Evolutionary conservation across 2,888 invertebrate species (phyloP).

Genomic region (Andrena bucephala): DNA sequence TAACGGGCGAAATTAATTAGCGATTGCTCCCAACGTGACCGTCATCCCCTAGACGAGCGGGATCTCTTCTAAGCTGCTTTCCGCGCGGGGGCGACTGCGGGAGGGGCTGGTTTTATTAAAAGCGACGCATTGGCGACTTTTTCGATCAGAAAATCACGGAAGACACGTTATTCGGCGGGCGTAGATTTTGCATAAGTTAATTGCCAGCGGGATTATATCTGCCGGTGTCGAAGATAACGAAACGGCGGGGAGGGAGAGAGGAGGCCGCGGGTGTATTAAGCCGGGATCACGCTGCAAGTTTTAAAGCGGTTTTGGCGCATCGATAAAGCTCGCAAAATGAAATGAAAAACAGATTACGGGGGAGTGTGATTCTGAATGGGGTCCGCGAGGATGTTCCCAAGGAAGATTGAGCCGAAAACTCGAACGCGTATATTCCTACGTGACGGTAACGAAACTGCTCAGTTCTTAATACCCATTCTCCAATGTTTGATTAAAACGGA

Average conservation of each 20-base stretch:
- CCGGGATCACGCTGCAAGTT: background rate
- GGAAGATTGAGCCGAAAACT: background rate
- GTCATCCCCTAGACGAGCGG: slow-evolving; percentile 16
- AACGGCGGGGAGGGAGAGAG: slow-evolving; percentile 11
- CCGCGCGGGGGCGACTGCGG: background rate
- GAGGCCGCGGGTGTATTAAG: slow-evolving; percentile 20
- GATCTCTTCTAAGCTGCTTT: background rate
- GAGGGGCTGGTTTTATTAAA: background rate
- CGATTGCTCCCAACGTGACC: slow-evolving; percentile 16
- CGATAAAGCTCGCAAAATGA: slow-evolving; percentile 14
- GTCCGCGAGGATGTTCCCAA: background rate
- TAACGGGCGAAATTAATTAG: slow-evolving; percentile 44
- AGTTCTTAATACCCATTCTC: too few relatives aligned
- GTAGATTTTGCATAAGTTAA: slow-evolving; percentile 58
- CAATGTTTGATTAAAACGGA: too few relatives aligned
- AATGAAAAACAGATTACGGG: slow-evolving; percentile 32
- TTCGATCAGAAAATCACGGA: slow-evolving; percentile 27
- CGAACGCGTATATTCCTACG: too few relatives aligned
- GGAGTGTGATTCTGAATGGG: background rate
- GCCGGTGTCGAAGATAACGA: slow-evolving; percentile 8
- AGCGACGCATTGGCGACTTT: background rate
- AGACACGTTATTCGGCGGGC: slow-evolving; percentile 28
- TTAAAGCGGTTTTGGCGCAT: slow-evolving; percentile 8
- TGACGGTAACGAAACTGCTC: too few relatives aligned
- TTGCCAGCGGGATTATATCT: slow-evolving; percentile 48